Evolutionary conservation across 2,797 vertebrate species (phyloP).

Genomic region (Gymnoscopelus microlampas): DNA sequence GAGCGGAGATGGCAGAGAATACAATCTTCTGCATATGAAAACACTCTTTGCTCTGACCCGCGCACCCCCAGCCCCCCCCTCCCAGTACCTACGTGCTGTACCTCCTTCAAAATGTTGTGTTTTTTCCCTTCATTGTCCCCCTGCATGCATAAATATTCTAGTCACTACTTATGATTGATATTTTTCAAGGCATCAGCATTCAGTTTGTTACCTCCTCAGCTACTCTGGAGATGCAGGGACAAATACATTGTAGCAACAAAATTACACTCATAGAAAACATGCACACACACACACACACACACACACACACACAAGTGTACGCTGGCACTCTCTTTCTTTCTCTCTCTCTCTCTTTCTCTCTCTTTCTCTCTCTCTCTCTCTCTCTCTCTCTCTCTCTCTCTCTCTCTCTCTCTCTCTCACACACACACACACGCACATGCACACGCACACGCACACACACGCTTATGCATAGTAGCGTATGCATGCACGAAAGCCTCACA

Average conservation of each 20-base stretch:
- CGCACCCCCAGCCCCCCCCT: constrained; percentile 11
- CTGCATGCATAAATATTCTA: constrained; percentile 56
- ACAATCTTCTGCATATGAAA: constrained; percentile 42
- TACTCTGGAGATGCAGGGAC: constrained; percentile 81
- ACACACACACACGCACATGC: constrained; percentile 41
- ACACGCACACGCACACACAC: constrained; percentile 27
- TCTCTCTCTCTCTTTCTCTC: background rate
- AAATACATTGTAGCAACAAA: constrained; percentile 88
- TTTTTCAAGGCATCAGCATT: constrained; percentile 62
- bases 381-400: background rate
- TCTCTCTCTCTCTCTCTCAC: constrained; percentile 13
- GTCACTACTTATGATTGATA: constrained; percentile 46
- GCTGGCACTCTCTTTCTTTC: background rate
- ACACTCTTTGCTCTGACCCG: constrained; percentile 44
- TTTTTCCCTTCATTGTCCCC: constrained; percentile 14
- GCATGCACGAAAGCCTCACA: constrained; percentile 80
- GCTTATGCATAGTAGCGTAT: constrained; percentile 73
- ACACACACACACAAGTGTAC: constrained; percentile 31
- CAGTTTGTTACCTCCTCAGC: constrained; percentile 58
- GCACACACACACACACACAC: constrained; percentile 32
- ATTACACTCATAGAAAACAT: constrained; percentile 57
- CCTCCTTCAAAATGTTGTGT: constrained; percentile 24
- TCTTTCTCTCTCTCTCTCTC: constrained; percentile 19
- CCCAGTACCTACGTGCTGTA: constrained; percentile 14
- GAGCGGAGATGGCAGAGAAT: constrained; percentile 51